A percentile compares a stretch with the other conserved stretches of the same genome.
Conservation (phyloP, 2,113 vertebrate species). For the Centropristis striata region DNA sequence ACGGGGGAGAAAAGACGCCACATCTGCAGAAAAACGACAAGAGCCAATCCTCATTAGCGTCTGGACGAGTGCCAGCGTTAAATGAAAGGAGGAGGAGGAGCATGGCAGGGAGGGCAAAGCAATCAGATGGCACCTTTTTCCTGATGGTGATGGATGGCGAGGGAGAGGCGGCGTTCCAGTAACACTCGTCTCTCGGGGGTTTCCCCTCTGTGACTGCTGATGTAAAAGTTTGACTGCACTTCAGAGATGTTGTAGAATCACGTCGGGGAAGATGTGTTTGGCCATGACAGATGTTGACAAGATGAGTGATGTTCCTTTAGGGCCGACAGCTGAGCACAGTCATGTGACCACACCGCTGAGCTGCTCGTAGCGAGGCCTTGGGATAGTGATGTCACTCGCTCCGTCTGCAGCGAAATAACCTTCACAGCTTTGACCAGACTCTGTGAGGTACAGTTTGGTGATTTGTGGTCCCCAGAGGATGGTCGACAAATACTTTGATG, state of each 20-base stretch:
- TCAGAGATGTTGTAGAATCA: conserved; percentile 33
- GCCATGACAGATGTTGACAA: conserved; percentile 48
- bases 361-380: not conserved
- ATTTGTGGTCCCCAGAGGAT: not conserved
- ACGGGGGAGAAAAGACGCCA: conserved; percentile 12
- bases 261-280: conserved; percentile 12
- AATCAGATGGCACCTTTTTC: conserved; percentile 54
- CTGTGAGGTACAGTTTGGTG: not conserved
- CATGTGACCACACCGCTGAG: conserved; percentile 30
- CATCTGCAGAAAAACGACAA: conserved; percentile 58
- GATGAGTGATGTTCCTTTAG: conserved; percentile 51
- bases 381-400: not conserved
- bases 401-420: not conserved
- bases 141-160: conserved; percentile 65
- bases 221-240: conserved; percentile 54
- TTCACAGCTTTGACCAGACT: not conserved
- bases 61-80: conserved; percentile 56
- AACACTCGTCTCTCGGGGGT: conserved; percentile 16
- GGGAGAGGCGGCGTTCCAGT: conserved; percentile 13
- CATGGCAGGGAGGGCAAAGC: conserved; percentile 39
- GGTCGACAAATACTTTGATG: not conserved
- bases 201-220: conserved; percentile 17
- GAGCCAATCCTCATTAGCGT: conserved; percentile 65
- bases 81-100: conserved; percentile 52
- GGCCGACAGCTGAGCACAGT: conserved; percentile 30